Evolutionary conservation across 2,888 invertebrate species (phyloP).

Genomic region (Pollenia labialis): DNA sequence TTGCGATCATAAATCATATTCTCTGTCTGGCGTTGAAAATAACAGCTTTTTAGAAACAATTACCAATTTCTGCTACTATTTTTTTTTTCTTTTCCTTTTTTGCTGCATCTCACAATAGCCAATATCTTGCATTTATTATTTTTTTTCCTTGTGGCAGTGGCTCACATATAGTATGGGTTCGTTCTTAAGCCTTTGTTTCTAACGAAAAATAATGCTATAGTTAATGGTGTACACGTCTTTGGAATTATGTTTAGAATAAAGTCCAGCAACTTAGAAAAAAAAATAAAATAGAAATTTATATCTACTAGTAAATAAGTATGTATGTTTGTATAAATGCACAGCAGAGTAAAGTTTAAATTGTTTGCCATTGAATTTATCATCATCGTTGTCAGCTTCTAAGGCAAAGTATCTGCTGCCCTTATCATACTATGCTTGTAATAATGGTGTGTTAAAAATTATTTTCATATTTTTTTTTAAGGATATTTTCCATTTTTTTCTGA

Average conservation of each 20-base stretch:
- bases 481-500: neutral
- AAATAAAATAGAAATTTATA: neutral
- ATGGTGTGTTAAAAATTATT: constrained; percentile 19
- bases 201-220: neutral
- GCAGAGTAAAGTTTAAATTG: constrained; percentile 44
- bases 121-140: constrained; percentile 28
- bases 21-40: constrained; percentile 58
- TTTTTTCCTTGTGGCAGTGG: neutral
- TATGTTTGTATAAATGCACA: neutral
- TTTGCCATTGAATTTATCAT: constrained; percentile 61
- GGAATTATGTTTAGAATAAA: constrained; percentile 5
- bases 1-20: constrained; percentile 62
- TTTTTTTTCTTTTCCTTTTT: neutral
- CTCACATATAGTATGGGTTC: neutral
- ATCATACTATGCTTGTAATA: constrained; percentile 19
- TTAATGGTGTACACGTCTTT: constrained; percentile 16
- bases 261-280: neutral
- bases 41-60: constrained; percentile 69
- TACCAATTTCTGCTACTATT: constrained; percentile 57
- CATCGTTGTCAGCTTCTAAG: constrained; percentile 12
- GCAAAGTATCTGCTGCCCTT: constrained; percentile 15
- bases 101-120: constrained; percentile 25
- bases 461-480: neutral
- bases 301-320: no score
- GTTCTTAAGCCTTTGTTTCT: constrained; percentile 24